Evolutionary conservation across 2,888 invertebrate species (phyloP).

Genomic region (Adelphocoris suturalis): DNA sequence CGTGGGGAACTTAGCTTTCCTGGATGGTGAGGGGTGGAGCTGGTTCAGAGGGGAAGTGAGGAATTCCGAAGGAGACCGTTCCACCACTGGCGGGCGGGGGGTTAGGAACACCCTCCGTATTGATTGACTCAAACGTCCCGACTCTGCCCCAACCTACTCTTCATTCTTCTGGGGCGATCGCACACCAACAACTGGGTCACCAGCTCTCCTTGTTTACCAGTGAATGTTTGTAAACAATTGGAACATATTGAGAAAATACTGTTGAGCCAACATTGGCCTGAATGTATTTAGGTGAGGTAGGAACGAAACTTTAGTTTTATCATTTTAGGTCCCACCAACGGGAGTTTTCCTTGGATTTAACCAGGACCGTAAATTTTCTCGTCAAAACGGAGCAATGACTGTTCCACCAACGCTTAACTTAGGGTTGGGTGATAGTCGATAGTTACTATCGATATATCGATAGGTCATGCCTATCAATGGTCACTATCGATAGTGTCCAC

Average conservation of each 20-base stretch:
- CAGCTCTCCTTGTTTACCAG: background rate
- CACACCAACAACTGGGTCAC: background rate
- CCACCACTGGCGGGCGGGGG: background rate
- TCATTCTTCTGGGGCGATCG: constrained; percentile 15
- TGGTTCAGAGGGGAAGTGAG: background rate
- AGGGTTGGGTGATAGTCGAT: too few relatives aligned
- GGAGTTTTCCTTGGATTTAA: too few relatives aligned
- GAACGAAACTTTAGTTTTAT: too few relatives aligned
- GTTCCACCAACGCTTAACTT: too few relatives aligned
- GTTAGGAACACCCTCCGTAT: background rate
- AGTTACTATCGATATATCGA: too few relatives aligned
- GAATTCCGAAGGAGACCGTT: background rate
- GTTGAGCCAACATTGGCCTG: too few relatives aligned
- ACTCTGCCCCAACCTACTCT: background rate
- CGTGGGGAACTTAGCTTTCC: constrained; percentile 15
- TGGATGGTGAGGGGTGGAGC: background rate
- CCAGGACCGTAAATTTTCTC: too few relatives aligned
- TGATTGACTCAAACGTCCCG: background rate
- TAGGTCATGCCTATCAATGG: too few relatives aligned
- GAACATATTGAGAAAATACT: background rate
- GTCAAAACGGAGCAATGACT: too few relatives aligned
- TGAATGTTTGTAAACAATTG: constrained; percentile 6
- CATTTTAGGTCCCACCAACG: too few relatives aligned
- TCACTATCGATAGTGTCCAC: too few relatives aligned
- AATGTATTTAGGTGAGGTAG: too few relatives aligned